These are phyloP conservation scores for Aspiorhynchus laticeps DNA, from an alignment of 2,113 vertebrate species.

Conservation along the genomic window DNA sequence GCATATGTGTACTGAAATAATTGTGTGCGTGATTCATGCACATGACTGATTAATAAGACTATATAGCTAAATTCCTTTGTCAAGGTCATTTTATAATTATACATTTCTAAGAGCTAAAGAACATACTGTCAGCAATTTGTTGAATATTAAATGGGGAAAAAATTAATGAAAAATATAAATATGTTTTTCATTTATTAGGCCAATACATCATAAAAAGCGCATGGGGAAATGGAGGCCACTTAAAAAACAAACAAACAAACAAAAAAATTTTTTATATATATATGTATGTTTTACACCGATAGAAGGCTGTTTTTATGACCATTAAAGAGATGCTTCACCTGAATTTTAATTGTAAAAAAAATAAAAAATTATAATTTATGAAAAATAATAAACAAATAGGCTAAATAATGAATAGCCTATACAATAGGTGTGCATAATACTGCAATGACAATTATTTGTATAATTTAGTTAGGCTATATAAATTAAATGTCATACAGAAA, in stretches of 20 bases:
- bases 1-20: conserved; percentile 2
- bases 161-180: background rate
- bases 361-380: too few species aligned
- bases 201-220: background rate
- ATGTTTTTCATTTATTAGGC: background rate
- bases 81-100: background rate
- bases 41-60: conserved; percentile 4
- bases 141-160: background rate
- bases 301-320: too few species aligned
- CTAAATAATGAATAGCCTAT: too few species aligned
- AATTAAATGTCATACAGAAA: too few species aligned
- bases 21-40: background rate
- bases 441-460: too few species aligned
- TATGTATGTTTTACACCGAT: too few species aligned
- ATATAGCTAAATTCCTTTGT: background rate
- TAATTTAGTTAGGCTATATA: too few species aligned
- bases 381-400: too few species aligned
- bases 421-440: too few species aligned
- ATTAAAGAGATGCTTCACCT: too few species aligned
- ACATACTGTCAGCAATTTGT: background rate
- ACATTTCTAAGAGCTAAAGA: background rate
- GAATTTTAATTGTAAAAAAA: too few species aligned
- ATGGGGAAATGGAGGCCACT: background rate
- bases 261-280: too few species aligned
- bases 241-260: background rate